Evolutionary conservation across 2,888 invertebrate species (phyloP), one percentile per base, ranked within the genome.

Genomic region (Eudasyphora cyanicolor): DNA sequence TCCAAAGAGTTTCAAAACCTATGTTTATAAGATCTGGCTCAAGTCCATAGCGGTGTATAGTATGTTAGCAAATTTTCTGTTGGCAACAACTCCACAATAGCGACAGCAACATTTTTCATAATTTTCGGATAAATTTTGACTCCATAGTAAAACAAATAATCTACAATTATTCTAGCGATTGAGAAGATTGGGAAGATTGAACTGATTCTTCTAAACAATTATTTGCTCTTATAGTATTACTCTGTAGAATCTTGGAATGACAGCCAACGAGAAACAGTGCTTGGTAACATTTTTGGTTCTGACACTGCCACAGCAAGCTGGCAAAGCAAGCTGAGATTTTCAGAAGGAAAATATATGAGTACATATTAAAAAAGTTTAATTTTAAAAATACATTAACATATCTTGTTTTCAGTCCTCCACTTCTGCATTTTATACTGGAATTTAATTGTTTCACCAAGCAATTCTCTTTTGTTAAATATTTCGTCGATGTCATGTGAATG

Each of bases 1-100:
- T 57, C 70, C 70, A 57, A 27, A 77, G 54, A 27, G 70, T 71
- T 70, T 77, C 60, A 42, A 77, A 77, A 60, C 70, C 77, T 12
- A 77, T 42, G 57, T 69, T 38, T 45, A 76, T 76, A 35, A 76
- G 54, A 35, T 69, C 69, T 35, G 32, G 45, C 21, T 69, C 69
- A 29, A 2, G 24, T 32, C 0, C 14, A 7, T 49, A 29, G 73
- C 6, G 73, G 54, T 29, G 54, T 24, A 27, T 73, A 54, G 38
- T 12, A 17, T 54, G 5, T n/a, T n/a, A 29, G 54, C 19, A 19
- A 51, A 54, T 73, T 73, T 73, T 73, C 73, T 2, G 60, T 35
- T 19, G 74, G 60, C 38, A 74, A 74, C 14, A 42, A 8, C 60
- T 74, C 27, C 19, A 60, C 45, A 35, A 54, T 73, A 17, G 17